Evolutionary conservation across 2,888 invertebrate genomes (phyloP), one percentile per base, ranked within the genome.

Genomic region (Amblyjoppa fuscipennis): DNA sequence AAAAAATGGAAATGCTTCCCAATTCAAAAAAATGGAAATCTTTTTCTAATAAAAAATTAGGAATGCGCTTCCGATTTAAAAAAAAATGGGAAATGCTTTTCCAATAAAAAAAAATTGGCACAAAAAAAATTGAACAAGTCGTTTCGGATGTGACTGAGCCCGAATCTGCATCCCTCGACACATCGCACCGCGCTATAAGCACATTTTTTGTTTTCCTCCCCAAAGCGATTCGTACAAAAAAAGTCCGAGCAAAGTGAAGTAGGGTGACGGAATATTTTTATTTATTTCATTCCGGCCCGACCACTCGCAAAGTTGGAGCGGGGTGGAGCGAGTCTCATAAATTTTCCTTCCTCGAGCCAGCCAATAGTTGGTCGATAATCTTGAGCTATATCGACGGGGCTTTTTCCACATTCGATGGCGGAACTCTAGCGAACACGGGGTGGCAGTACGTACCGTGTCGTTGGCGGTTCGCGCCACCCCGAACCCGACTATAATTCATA

Each of bases 401-500:
- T 82, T 76, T 75, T 74, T 61, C 31, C 51, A 13, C 83, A 73
- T 81, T 83, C 56, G 53, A 77, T 80, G 71, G 68, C 68, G 41
- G 31, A 71, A 75, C 66, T 59, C 64, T 11, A 45, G 74, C 20
- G 64, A 31, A 45, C 11, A 28, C 13, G 56, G n/a, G 34, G 41
- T 45, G 51, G 51, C 64, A 64, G 80, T 59, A 16, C 51, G 45
- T 31, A 56, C 45, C 79, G 77, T 81, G 76, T 81, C 84, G 70
- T 73, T 86, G 84, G 71, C 81, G 75, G 66, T 80, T 81, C 80
- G 76, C 69, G 41, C 76, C 71, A 51, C 31, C 51, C 51, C 16
- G 59, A 64, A 38, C 81, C 45, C 86, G 69, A 79, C 84, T 66
- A 84, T 84, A 81, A 86, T 86, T 86, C 78, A 84, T 86, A 81